Evolutionary conservation across 2,797 vertebrate genomes (phyloP).

Genomic region (Discoglossus pictus): DNA sequence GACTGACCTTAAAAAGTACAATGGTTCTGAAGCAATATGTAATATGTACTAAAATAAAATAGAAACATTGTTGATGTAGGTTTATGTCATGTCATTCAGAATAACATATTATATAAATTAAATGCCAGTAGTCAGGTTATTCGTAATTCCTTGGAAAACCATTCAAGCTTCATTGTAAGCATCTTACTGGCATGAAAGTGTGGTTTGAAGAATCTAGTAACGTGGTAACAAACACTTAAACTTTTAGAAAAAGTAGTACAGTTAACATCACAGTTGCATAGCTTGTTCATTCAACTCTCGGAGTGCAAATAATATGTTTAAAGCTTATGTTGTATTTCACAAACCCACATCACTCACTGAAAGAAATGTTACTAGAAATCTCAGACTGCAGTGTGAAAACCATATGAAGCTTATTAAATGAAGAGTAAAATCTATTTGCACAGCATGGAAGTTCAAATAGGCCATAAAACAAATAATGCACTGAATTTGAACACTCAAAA

Average conservation of each 20-base stretch:
- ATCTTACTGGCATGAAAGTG: no score
- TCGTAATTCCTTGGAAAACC: no score
- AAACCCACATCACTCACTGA: conserved; percentile 22
- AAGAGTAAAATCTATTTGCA: conserved; percentile 14
- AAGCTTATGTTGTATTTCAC: conserved; percentile 13
- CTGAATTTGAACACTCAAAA: no score
- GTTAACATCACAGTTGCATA: conserved; percentile 29
- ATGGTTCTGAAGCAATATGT: no score
- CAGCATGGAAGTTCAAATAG: conserved; percentile 6
- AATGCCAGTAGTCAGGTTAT: no score
- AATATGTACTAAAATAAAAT: no score
- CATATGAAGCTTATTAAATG: conserved; percentile 37
- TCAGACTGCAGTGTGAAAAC: conserved; percentile 13
- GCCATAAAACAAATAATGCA: conserved; percentile 27
- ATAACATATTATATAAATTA: no score
- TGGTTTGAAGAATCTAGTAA: not conserved
- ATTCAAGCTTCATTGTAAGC: no score
- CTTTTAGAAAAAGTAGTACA: conserved; percentile 7
- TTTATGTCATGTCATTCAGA: no score
- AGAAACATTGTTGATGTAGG: no score
- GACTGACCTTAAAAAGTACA: no score
- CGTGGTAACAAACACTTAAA: not conserved
- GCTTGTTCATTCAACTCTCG: conserved; percentile 16
- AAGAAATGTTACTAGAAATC: not conserved
- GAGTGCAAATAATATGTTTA: conserved; percentile 38